Conservation (phyloP, 2,888 invertebrate species). For the Cecidostiba fungosa region DNA sequence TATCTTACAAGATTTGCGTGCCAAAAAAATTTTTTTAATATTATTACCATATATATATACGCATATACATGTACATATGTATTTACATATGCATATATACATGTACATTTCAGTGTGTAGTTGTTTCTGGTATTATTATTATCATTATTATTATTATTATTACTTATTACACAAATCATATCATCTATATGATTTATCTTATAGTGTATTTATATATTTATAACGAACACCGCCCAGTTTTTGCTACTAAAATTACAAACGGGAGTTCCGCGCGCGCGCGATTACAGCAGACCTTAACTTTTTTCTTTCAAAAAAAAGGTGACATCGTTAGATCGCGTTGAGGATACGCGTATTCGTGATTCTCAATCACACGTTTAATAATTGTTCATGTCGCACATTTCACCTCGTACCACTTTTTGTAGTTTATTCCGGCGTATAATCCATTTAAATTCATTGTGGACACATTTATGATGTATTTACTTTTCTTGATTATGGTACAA, state of each 20-base stretch:
- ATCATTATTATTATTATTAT: slow-evolving; percentile 75
- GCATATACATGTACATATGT: slow-evolving; percentile 60
- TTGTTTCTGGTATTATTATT: slow-evolving; percentile 67
- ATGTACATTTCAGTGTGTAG: slow-evolving; percentile 69
- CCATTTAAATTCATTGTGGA: slow-evolving; percentile 74
- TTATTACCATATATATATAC: slow-evolving; percentile 67
- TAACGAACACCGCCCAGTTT: slow-evolving; percentile 79
- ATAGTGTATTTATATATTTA: slow-evolving; percentile 79
- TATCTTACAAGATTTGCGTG: slow-evolving; percentile 79
- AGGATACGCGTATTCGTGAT: slow-evolving; percentile 70
- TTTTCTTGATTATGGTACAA: slow-evolving; percentile 77
- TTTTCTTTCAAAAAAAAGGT: slow-evolving; percentile 74
- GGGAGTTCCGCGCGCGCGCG: slow-evolving; percentile 70
- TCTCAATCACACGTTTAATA: slow-evolving; percentile 72
- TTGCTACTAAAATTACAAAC: slow-evolving; percentile 80
- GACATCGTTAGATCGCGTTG: slow-evolving; percentile 76
- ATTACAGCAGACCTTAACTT: slow-evolving; percentile 66
- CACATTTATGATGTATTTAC: slow-evolving; percentile 75
- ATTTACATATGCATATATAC: slow-evolving; percentile 42
- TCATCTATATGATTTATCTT: slow-evolving; percentile 77
- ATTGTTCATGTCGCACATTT: slow-evolving; percentile 74
- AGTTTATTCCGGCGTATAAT: slow-evolving; percentile 73
- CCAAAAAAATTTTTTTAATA: slow-evolving; percentile 73
- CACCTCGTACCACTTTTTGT: slow-evolving; percentile 74
- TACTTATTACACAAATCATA: slow-evolving; percentile 79